Evolutionary conservation across 1,140 invertebrate genomes (phyloP).

Genomic region (Anadara kagoshimensis): DNA sequence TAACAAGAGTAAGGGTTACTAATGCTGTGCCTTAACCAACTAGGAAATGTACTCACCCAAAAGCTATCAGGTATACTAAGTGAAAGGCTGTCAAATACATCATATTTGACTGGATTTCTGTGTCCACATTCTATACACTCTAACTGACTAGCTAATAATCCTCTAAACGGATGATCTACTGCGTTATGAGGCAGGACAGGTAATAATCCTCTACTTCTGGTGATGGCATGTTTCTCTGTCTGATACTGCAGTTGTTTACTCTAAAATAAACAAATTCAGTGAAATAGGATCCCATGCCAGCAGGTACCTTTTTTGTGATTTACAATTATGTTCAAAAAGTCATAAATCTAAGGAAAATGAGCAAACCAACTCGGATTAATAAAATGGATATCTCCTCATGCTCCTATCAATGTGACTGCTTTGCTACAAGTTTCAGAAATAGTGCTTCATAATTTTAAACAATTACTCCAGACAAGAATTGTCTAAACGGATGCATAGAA

Average conservation of each 20-base stretch:
- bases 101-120: slow-evolving; percentile 89
- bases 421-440: too few relatives aligned
- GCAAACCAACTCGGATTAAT: too few relatives aligned
- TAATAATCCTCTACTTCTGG: slow-evolving; percentile 55
- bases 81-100: slow-evolving; percentile 92
- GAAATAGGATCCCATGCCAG: too few relatives aligned
- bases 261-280: slow-evolving; percentile 29
- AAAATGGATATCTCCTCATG: too few relatives aligned
- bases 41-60: slow-evolving; percentile 58
- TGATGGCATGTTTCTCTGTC: slow-evolving; percentile 47
- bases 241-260: slow-evolving; percentile 49
- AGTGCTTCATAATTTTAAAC: too few relatives aligned
- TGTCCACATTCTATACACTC: slow-evolving; percentile 86
- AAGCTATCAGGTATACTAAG: slow-evolving; percentile 80
- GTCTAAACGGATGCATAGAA: too few relatives aligned
- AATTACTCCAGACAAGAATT: too few relatives aligned
- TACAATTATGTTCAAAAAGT: too few relatives aligned
- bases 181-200: slow-evolving; percentile 75
- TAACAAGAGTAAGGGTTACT: neutral
- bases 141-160: slow-evolving; percentile 88
- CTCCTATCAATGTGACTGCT: too few relatives aligned
- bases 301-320: too few relatives aligned
- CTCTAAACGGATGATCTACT: slow-evolving; percentile 80
- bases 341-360: too few relatives aligned
- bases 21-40: neutral